Evolutionary conservation across 2,888 invertebrate species (phyloP).

Genomic region (Cinara cedri): DNA sequence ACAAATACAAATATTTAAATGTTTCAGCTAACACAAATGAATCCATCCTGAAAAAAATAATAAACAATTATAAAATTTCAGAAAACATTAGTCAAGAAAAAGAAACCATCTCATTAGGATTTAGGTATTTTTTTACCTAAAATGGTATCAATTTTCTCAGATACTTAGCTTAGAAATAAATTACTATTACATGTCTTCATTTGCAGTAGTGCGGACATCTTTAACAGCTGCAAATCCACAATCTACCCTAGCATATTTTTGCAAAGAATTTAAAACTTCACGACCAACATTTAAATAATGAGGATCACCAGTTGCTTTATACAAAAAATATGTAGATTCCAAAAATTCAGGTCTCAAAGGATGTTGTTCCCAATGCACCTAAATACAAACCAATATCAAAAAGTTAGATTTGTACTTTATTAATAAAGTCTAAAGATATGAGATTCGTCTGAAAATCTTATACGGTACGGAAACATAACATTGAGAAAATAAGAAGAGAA

Average conservation of each 20-base stretch:
- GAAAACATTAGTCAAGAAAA: not conserved
- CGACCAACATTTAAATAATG: constrained; percentile 94
- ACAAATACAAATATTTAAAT: constrained; percentile 92
- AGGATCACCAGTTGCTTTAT: constrained; percentile 92
- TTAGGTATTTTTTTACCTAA: constrained; percentile 17
- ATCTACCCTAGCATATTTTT: constrained; percentile 87
- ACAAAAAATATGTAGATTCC: constrained; percentile 96
- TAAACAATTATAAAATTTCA: constrained; percentile 9
- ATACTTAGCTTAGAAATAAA: constrained; percentile 49
- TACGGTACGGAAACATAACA: too few species aligned
- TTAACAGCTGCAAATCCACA: constrained; percentile 98
- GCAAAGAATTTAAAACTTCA: constrained; percentile 84
- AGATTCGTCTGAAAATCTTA: too few species aligned
- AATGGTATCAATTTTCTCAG: constrained; percentile 3
- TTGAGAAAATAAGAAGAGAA: too few species aligned
- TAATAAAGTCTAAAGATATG: not conserved
- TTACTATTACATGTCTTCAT: constrained; percentile 61
- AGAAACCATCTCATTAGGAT: not conserved
- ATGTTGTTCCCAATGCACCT: constrained; percentile 98
- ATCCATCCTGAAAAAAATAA: constrained; percentile 77
- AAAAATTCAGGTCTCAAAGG: constrained; percentile 96
- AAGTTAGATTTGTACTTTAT: too few species aligned
- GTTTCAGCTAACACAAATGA: constrained; percentile 98
- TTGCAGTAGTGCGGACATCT: constrained; percentile 81
- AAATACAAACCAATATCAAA: constrained; percentile 57